Conservation (phyloP, 1,140 invertebrate genomes). For the Aricia agestis region DNA sequence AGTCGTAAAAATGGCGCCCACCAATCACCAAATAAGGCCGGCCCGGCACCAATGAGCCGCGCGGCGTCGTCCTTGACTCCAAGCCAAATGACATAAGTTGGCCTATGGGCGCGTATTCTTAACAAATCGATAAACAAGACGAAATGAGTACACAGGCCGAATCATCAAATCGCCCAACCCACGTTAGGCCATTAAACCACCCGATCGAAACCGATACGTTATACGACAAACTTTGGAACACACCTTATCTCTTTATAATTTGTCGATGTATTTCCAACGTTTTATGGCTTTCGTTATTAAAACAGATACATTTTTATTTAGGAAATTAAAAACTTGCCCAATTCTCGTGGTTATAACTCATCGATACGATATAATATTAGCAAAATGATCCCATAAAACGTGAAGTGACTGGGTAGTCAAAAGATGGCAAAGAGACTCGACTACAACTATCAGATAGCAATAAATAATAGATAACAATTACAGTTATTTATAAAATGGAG, state of each 20-base stretch:
- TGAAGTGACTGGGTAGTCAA: neutral
- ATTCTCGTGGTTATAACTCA: neutral
- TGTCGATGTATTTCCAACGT: neutral
- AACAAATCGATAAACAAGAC: slow-evolving; percentile 69
- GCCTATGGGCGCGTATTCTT: slow-evolving; percentile 70
- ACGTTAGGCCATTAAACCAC: slow-evolving; percentile 52
- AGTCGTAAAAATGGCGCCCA: slow-evolving; percentile 74
- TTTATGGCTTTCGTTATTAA: neutral
- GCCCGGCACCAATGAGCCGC: slow-evolving; percentile 61
- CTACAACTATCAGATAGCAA: neutral
- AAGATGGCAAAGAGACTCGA: neutral
- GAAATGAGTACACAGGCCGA: slow-evolving; percentile 47
- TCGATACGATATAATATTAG: too few relatives aligned
- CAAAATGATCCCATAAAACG: too few relatives aligned
- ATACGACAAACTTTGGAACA: slow-evolving; percentile 17
- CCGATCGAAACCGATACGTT: slow-evolving; percentile 14
- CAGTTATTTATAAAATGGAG: slow-evolving; percentile 10
- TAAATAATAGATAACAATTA: slow-evolving; percentile 17
- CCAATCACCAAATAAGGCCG: slow-evolving; percentile 73
- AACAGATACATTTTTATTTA: neutral
- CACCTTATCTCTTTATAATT: slow-evolving; percentile 8
- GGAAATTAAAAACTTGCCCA: neutral
- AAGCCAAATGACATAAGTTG: slow-evolving; percentile 73
- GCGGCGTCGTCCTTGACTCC: slow-evolving; percentile 68
- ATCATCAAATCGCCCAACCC: slow-evolving; percentile 51